Evolutionary conservation across 2,113 vertebrate species (phyloP).

Genomic region (Mastomys coucha): DNA sequence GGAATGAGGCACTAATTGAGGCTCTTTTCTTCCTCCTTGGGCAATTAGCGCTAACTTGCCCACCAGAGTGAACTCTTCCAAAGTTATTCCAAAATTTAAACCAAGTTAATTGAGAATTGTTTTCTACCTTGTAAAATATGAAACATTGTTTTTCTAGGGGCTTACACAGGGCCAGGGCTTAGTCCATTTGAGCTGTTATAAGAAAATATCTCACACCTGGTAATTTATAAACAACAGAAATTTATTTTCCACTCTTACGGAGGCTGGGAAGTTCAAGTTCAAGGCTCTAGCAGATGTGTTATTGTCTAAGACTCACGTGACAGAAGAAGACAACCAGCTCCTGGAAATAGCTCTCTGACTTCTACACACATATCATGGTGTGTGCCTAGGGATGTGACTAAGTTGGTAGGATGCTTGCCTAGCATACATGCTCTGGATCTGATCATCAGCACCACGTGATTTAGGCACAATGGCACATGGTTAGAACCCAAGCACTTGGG

Average conservation of each 20-base stretch:
- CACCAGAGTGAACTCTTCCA: background rate
- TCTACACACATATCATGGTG: background rate
- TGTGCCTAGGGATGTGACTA: background rate
- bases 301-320: background rate
- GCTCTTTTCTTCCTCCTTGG: background rate
- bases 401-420: background rate
- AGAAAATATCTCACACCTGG: background rate
- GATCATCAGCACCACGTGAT: background rate
- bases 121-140: background rate
- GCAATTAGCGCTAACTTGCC: background rate
- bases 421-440: background rate
- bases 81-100: conserved; percentile 26
- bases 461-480: no score
- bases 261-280: background rate
- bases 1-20: background rate
- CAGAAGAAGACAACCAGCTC: background rate
- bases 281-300: background rate
- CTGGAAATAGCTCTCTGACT: background rate
- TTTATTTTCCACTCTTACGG: background rate
- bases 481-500: background rate
- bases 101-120: background rate
- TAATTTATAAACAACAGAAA: background rate
- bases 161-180: background rate
- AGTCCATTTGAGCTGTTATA: background rate
- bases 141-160: background rate